Evolutionary conservation across 2,888 invertebrate genomes (phyloP).

Genomic region (Acanthacorydalis orientalis): DNA sequence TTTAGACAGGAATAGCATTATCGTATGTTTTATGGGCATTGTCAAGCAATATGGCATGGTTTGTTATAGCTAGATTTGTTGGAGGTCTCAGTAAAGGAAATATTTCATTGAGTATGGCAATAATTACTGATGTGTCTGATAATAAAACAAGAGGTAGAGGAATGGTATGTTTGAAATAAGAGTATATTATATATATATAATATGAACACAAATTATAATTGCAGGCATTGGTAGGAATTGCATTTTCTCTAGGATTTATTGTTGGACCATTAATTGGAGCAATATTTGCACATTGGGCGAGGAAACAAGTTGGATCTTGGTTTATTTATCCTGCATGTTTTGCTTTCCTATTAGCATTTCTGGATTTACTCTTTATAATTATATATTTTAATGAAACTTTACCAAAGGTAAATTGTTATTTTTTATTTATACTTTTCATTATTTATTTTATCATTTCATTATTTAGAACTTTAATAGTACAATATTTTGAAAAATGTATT

Average conservation of each 20-base stretch:
- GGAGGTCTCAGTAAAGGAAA: slow-evolving; percentile 96
- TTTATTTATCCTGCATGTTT: slow-evolving; percentile 67
- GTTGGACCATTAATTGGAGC: slow-evolving; percentile 92
- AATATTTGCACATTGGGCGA: slow-evolving; percentile 54
- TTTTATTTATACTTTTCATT: too few relatives aligned
- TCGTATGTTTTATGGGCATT: slow-evolving; percentile 84
- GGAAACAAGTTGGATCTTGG: slow-evolving; percentile 49
- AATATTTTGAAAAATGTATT: too few relatives aligned
- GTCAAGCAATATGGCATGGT: slow-evolving; percentile 73
- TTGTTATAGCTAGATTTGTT: slow-evolving; percentile 81
- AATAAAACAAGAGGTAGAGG: slow-evolving; percentile 74
- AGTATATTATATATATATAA: slow-evolving; percentile 2
- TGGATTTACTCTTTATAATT: slow-evolving; percentile 60
- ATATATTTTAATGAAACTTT: slow-evolving; percentile 71
- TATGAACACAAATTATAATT: slow-evolving; percentile 11
- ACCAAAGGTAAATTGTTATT: slow-evolving; percentile 36
- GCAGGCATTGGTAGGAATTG: slow-evolving; percentile 90
- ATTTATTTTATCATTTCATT: too few relatives aligned
- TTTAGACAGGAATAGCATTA: slow-evolving; percentile 63
- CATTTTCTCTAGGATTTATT: slow-evolving; percentile 96
- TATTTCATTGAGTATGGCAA: slow-evolving; percentile 85
- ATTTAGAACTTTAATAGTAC: too few relatives aligned
- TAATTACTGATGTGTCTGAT: slow-evolving; percentile 82
- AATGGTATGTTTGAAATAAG: slow-evolving; percentile 47
- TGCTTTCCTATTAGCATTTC: slow-evolving; percentile 52